A percentile compares a stretch with the other conserved stretches of the same genome.
Conservation (phyloP, 2,113 vertebrate species). For the Osmerus mordax region DNA sequence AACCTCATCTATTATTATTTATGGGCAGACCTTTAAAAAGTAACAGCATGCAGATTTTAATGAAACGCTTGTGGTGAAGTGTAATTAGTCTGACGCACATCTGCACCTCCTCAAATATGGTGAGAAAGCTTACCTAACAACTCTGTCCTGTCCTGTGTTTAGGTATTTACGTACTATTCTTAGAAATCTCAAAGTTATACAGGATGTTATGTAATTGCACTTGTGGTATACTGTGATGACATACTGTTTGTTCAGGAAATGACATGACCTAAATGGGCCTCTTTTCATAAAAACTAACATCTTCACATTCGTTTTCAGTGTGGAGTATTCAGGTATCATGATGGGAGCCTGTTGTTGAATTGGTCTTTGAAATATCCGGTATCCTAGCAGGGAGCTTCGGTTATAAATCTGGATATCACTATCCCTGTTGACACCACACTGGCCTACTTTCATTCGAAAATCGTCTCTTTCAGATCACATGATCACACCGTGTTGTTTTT, state of each 20-base stretch:
- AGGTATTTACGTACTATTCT: no score
- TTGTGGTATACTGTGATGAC: neutral
- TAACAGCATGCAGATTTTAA: conserved; percentile 27
- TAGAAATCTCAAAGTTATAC: neutral
- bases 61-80: neutral
- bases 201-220: neutral
- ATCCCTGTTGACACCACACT: neutral
- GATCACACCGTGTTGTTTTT: conserved; percentile 15
- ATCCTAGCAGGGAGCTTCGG: neutral
- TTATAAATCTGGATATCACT: no score
- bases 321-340: neutral
- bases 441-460: conserved; percentile 9
- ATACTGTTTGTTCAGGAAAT: no score
- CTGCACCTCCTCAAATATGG: conserved; percentile 1
- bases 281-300: neutral
- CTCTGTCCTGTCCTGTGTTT: no score
- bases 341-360: neutral
- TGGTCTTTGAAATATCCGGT: no score
- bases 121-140: conserved; percentile 8
- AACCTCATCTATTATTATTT: conserved; percentile 26
- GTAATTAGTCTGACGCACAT: conserved; percentile 9
- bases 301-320: neutral
- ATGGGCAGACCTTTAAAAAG: conserved; percentile 15
- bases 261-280: neutral
- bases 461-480: neutral